Conservation (phyloP, 1,140 invertebrate genomes). For the Ganaspis sp. region DNA sequence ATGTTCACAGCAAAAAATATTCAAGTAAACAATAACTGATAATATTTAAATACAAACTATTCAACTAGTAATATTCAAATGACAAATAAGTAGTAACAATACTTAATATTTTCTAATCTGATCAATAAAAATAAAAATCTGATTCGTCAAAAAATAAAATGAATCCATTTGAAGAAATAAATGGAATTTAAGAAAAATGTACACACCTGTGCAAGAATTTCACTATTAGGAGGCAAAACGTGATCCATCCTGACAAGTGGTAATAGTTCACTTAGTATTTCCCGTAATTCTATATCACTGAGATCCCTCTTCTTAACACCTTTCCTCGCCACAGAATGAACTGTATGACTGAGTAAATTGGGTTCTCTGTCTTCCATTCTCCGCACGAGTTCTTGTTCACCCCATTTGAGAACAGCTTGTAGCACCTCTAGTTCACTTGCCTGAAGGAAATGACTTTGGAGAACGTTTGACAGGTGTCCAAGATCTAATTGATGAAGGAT, state of each 20-base stretch:
- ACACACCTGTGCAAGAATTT: conserved; percentile 82
- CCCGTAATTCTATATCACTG: conserved; percentile 90
- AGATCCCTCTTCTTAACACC: conserved; percentile 90
- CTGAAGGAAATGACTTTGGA: conserved; percentile 93
- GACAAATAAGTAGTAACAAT: no score
- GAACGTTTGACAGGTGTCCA: conserved; percentile 85
- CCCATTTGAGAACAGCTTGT: conserved; percentile 93
- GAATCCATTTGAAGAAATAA: no score
- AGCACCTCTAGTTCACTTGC: conserved; percentile 93
- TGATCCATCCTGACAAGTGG: conserved; percentile 92
- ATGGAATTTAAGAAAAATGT: not conserved
- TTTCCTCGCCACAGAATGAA: conserved; percentile 91
- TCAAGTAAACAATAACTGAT: no score
- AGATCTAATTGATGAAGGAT: conserved; percentile 90
- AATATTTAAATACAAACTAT: no score
- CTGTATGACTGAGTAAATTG: conserved; percentile 93
- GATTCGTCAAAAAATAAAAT: no score
- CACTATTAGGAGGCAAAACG: conserved; percentile 90
- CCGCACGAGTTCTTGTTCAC: conserved; percentile 88
- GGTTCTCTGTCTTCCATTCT: conserved; percentile 93
- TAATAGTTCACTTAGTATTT: conserved; percentile 90
- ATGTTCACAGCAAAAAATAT: no score
- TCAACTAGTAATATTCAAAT: no score
- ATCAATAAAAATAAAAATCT: no score
- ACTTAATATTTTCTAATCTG: no score